Conservation (phyloP, 2,797 vertebrate genomes). For the Acanthurus lineatus region DNA sequence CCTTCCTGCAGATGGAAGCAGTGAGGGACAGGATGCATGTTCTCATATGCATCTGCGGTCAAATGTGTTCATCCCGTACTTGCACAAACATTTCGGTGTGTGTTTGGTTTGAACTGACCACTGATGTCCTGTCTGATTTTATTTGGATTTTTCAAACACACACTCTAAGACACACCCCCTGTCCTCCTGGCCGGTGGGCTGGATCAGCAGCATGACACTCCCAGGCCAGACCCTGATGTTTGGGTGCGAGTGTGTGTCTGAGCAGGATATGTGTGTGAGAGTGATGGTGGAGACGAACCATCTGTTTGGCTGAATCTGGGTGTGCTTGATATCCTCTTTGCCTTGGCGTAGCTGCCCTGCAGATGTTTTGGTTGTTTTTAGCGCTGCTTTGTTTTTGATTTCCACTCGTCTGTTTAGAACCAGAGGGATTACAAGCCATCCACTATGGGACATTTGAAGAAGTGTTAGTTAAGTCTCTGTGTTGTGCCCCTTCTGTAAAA, state of each 20-base stretch:
- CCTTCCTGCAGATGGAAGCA: neutral
- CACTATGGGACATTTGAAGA: slow-evolving; percentile 67
- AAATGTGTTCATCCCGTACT: neutral
- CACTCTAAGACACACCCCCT: slow-evolving; percentile 16
- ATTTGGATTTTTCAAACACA: slow-evolving; percentile 31
- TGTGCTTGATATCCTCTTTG: slow-evolving; percentile 64
- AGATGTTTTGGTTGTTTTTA: slow-evolving; percentile 84
- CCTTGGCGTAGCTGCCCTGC: slow-evolving; percentile 58
- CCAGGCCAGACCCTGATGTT: slow-evolving; percentile 39
- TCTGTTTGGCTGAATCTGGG: slow-evolving; percentile 72
- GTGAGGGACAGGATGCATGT: neutral
- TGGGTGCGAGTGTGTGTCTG: slow-evolving; percentile 47
- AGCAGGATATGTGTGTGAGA: slow-evolving; percentile 58
- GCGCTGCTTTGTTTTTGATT: slow-evolving; percentile 78
- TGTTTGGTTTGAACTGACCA: neutral
- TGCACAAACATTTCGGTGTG: neutral
- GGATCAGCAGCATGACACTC: slow-evolving; percentile 45
- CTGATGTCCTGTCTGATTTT: slow-evolving; percentile 33
- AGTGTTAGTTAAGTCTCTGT: slow-evolving; percentile 54
- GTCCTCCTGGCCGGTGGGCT: slow-evolving; percentile 7
- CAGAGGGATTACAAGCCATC: slow-evolving; percentile 71
- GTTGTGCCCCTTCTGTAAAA: slow-evolving; percentile 41
- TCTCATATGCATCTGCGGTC: neutral
- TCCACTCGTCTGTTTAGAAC: slow-evolving; percentile 75
- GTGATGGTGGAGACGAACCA: slow-evolving; percentile 80